Base-by-base conservation (phyloP, 2,797 vertebrate species). In the Sparus aurata region DNA sequence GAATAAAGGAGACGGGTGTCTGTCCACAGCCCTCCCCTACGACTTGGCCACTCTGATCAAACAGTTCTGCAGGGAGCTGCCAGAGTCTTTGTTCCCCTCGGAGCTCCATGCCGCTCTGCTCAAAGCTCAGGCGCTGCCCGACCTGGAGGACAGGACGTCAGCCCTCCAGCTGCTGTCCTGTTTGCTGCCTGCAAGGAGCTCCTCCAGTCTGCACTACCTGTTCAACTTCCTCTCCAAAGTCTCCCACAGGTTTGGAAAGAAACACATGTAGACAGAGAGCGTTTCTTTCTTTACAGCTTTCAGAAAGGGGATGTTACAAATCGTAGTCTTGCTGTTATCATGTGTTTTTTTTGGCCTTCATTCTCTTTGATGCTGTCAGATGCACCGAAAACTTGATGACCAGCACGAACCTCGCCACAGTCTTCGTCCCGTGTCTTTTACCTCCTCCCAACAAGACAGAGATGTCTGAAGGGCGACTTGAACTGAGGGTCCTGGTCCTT, bases 31-130 rank as follows among this genome's bases (percentile, higher is more conserved):
- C 0, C 91, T 92, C 71, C 95, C 97, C 0, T 97, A 95, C 85
- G 97, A 98, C 49, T 92, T 96, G 54, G 96, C 97, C 22, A 96
- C 96, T n/a, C 95, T 98, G 67, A 85, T 98, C 69, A 98, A 98
- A 64, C 96, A 96, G 91, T 98, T 98, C 87, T 98, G 96, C 77
- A 93, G 97, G 83, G 97, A 97, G 84, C 84, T 98, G 45, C 97
- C 96, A 17, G 96, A 97, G 61, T 96, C 96, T 0, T 71, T 97
- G 71, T 89, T 98, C 30, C 96, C 96, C 17, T 41, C 69, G 5
- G 92, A 96, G 85, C 86, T 98, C 41, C 97, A 97, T 3, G 88
- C 94, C 22, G 95, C 96, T 49, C 84, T 98, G 76, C 90, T 96
- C 50, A 96, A 96, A 89, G 97, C 97, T 53, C 97, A 97, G 83